Conservation (phyloP, 1,140 invertebrate species). For the Papilio polytes region DNA sequence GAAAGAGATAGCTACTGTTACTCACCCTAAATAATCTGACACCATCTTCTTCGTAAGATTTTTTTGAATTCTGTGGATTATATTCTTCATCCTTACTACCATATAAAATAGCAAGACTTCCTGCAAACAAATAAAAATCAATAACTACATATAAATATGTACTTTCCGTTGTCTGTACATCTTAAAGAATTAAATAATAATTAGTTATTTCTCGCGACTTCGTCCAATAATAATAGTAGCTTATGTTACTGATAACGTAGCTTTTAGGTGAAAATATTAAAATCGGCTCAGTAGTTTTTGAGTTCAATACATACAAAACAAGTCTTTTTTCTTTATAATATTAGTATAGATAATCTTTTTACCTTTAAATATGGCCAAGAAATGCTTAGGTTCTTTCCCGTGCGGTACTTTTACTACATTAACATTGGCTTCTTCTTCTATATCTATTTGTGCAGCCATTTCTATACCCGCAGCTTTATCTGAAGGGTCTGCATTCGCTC, state of each 20-base stretch:
- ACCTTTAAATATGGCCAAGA: not conserved
- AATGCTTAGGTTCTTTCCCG: conserved; percentile 60
- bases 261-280: too few relatives aligned
- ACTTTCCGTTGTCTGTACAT: too few relatives aligned
- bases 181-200: too few relatives aligned
- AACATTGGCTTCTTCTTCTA: conserved; percentile 81
- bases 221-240: too few relatives aligned
- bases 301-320: too few relatives aligned
- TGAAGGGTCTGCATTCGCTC: conserved; percentile 49
- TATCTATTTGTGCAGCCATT: conserved; percentile 54
- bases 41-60: conserved; percentile 86
- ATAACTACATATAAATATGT: too few relatives aligned
- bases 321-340: too few relatives aligned
- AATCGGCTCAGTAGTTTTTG: too few relatives aligned
- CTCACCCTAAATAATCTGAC: conserved; percentile 87
- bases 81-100: conserved; percentile 87
- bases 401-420: conserved; percentile 89
- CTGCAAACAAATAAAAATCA: conserved; percentile 57
- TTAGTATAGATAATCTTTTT: too few relatives aligned
- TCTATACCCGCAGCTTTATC: conserved; percentile 54
- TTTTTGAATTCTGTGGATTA: conserved; percentile 84
- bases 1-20: not conserved
- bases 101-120: conserved; percentile 85
- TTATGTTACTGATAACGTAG: too few relatives aligned
- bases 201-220: too few relatives aligned